Evolutionary conservation across 2,113 vertebrate genomes (phyloP), one percentile per base, ranked within the genome.

Genomic region (Oxygymnocypris stewartii): DNA sequence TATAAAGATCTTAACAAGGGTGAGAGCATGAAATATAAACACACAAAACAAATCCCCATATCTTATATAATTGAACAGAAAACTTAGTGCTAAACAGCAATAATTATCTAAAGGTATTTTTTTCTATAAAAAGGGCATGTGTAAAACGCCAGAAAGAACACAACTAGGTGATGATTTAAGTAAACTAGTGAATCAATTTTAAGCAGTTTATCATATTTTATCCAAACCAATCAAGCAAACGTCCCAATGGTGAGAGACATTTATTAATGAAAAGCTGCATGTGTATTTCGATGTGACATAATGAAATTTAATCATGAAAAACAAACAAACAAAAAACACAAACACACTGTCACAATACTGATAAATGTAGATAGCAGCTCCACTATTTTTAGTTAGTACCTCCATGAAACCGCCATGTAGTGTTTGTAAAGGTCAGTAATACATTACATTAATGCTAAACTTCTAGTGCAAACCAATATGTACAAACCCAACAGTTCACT

Each of bases 351-450:
- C 10, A 74, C 14, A 71, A 1, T 37, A 71, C 7, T 71, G 67
- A 71, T 4, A 40, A 23, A 71, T 71, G 18, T 40, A 23, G 35
- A 11, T 73, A 5, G 69, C 69, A 40, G 35, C 9, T 5, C 40
- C 35, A 23, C 18, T 47, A 47, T 75, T 47, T 14, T 75, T 47
- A 75, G 71, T 74, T 44, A 42, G 40, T 3, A 1, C 25, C 73
- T 75, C 73, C 4, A 20, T 73, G 37, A 73, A 74, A n/a, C 71
- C 23, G 2, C 2, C 40, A n/a, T 47, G 40, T 14, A 2, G 11
- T 5, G 49, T 31, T 54, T 78, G 76, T 49, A 78, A 78, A 78
- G 76, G 76, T 78, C 76, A 78, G 47, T 35, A 78, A 78, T 78
- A 35, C 49, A 78, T 54, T 23, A 54, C 18, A 18, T 16, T 54